Evolutionary conservation across 2,113 vertebrate species (phyloP).

Genomic region (Nothocercus julius): DNA sequence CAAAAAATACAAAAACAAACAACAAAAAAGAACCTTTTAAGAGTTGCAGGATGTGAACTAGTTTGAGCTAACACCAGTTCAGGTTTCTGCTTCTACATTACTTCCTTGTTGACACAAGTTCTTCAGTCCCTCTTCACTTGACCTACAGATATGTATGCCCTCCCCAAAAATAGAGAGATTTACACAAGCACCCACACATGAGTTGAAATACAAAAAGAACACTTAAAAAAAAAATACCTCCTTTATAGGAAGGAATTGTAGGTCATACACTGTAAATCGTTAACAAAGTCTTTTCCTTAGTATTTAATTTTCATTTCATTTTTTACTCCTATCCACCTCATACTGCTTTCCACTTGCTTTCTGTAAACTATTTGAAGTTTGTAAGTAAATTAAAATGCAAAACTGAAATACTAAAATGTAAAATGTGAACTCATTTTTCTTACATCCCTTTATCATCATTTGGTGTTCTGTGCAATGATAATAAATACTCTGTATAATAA

Average conservation of each 20-base stretch:
- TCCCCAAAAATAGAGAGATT: not conserved
- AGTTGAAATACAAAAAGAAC: not conserved
- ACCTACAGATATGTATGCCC: not conserved
- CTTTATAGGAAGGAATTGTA: not conserved
- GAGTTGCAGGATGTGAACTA: not conserved
- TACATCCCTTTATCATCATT: not conserved
- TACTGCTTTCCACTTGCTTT: not conserved
- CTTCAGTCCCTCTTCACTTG: not conserved
- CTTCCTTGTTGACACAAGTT: not conserved
- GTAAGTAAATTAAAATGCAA: not conserved
- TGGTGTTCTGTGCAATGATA: not conserved
- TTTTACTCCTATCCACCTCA: not conserved
- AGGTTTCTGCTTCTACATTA: not conserved
- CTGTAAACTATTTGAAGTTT: not conserved
- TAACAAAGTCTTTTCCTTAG: not conserved
- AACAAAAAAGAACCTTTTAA: not conserved
- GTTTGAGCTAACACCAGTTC: not conserved
- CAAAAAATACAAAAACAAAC: too few species aligned
- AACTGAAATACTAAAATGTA: not conserved
- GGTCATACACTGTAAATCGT: not conserved
- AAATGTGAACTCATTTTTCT: not conserved
- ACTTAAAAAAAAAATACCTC: not conserved
- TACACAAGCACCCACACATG: not conserved
- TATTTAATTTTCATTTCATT: not conserved
- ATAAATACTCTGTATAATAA: not conserved